Conservation (phyloP, 2,797 vertebrate species). For the Potorous gilbertii region DNA sequence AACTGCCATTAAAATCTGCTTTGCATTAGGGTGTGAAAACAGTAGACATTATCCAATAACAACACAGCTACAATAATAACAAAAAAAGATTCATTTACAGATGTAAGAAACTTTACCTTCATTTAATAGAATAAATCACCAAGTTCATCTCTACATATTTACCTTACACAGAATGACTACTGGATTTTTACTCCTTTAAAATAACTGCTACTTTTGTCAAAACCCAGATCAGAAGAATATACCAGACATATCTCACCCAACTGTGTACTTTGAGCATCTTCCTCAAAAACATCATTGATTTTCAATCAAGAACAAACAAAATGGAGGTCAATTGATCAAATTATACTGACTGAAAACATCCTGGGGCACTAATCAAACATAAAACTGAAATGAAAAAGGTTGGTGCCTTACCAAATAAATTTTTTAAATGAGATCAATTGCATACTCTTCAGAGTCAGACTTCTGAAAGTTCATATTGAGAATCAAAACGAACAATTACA, state of each 20-base stretch:
- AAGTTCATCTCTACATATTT: not conserved
- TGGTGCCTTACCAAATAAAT: not conserved
- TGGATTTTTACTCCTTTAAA: not conserved
- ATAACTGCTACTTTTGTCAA: not conserved
- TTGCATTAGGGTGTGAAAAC: slow-evolving; percentile 27
- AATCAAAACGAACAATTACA: not conserved
- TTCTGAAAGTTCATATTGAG: not conserved
- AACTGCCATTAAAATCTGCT: slow-evolving; percentile 39
- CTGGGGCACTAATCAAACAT: not conserved
- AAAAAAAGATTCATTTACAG: slow-evolving; percentile 11
- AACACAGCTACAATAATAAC: not conserved
- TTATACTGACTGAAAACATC: not conserved
- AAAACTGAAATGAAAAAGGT: not conserved
- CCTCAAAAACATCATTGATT: not conserved
- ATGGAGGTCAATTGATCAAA: not conserved
- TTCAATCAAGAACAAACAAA: not conserved
- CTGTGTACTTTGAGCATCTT: not conserved
- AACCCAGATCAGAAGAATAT: not conserved
- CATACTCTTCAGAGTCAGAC: not conserved
- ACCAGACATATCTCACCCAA: not conserved
- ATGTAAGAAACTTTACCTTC: not conserved
- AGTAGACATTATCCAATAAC: not conserved
- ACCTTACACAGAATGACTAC: not conserved
- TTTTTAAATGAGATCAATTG: not conserved
- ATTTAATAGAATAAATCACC: not conserved